Evolutionary conservation across 1,140 invertebrate genomes (phyloP).

Genomic region (Chrysoperla carnea): DNA sequence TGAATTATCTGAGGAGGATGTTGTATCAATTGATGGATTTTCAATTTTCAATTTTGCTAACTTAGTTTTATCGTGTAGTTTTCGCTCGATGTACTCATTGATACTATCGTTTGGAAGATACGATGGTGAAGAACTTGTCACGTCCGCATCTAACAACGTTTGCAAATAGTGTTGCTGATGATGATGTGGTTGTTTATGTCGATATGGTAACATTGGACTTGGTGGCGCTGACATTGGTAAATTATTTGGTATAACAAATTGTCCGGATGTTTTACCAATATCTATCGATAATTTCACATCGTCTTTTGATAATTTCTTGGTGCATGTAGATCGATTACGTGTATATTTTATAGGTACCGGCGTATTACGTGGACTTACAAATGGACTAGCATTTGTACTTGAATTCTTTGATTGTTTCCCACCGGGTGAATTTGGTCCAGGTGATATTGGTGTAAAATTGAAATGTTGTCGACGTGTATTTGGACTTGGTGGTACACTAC

Average conservation of each 20-base stretch:
- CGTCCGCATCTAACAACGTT: conserved; percentile 15
- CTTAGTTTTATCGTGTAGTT: conserved; percentile 15
- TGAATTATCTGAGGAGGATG: not conserved
- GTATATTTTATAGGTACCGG: conserved; percentile 34
- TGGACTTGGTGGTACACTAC: conserved; percentile 31
- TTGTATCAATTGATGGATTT: not conserved
- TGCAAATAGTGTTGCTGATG: conserved; percentile 11
- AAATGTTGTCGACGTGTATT: conserved; percentile 55
- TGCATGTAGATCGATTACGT: conserved; percentile 11
- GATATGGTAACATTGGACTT: conserved; percentile 28
- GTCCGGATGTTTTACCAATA: conserved; percentile 5
- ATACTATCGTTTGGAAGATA: conserved; percentile 12
- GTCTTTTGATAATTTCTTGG: conserved; percentile 14
- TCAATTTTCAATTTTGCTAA: not conserved
- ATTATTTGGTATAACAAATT: conserved; percentile 23
- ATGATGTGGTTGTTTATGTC: conserved; percentile 20
- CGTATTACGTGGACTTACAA: conserved; percentile 66
- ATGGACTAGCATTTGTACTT: conserved; percentile 50
- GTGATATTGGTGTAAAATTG: conserved; percentile 69
- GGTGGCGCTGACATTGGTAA: conserved; percentile 36
- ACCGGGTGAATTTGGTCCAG: conserved; percentile 41
- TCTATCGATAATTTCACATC: conserved; percentile 10
- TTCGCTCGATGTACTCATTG: conserved; percentile 19
- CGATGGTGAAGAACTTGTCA: conserved; percentile 15
- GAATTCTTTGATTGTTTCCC: conserved; percentile 28